phyloP scores from a whole-genome alignment of 1,140 invertebrate species.

The Tetragnatha versicolor region DNA sequence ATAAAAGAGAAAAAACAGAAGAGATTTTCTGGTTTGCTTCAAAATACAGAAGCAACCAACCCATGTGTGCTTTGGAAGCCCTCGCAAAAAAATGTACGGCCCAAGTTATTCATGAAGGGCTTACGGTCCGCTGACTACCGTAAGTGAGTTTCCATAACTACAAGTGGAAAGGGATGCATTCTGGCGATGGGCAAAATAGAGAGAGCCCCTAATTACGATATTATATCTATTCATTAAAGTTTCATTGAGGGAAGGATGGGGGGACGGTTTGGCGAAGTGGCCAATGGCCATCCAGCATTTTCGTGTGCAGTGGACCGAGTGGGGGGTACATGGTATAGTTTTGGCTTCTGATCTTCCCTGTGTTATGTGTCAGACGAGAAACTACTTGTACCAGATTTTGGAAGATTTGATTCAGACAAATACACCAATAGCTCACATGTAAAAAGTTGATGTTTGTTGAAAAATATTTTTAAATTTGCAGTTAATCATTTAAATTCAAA shows the following conservation, averaged over 20 bases:
- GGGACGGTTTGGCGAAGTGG: constrained; percentile 6
- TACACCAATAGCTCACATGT: no score
- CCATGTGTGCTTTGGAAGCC: no score
- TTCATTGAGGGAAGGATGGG: constrained; percentile 3
- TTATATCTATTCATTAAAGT: constrained; percentile 30
- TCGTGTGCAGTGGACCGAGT: not conserved
- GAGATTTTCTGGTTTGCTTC: not conserved
- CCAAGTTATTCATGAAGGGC: constrained; percentile 35
- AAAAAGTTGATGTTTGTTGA: no score
- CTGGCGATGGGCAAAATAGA: not conserved
- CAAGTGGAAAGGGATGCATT: not conserved
- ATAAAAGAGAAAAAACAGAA: no score
- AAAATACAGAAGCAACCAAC: not conserved
- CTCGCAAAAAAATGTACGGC: no score
- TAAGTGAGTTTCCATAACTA: constrained; percentile 49
- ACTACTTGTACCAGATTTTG: no score
- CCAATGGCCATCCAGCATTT: not conserved
- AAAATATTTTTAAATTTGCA: no score
- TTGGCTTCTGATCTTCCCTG: no score
- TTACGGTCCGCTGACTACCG: not conserved
- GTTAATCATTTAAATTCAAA: no score
- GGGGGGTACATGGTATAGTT: constrained; percentile 1
- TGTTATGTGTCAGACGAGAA: no score
- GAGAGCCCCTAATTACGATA: constrained; percentile 20
- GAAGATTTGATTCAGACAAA: no score